Evolutionary conservation across 2,113 vertebrate genomes (phyloP), one percentile per base, ranked within the genome.

Genomic region (Seriola aureovittata): DNA sequence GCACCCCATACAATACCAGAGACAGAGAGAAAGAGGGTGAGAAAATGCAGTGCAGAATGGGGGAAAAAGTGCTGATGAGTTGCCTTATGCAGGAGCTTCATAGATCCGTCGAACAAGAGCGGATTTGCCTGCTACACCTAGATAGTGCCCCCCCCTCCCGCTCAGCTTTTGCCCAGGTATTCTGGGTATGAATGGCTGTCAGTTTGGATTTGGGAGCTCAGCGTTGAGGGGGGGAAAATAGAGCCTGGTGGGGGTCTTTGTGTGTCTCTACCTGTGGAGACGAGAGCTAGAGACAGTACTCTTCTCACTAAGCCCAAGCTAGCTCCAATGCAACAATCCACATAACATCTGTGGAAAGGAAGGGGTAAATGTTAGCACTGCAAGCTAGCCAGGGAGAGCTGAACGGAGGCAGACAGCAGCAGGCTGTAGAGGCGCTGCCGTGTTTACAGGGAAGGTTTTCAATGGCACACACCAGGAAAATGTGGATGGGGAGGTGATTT

Each of bases 121-220:
- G 92, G 91, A 95, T 93, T 94, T 94, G 94, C 94, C 93, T 95
- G 94, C 93, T 93, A 89, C 89, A 93, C 92, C 93, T 92, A 95
- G 94, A 95, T 94, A 93, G 94, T 93, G 91, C 67, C 40, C 40
- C 71, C 86, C 82, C 89, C 85, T 80, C 89, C 82, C 76, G 75
- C 86, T 71, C 85, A 91, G 88, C 85, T 89, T 90, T 93, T 71
- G 87, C 89, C 89, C 95, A 96, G 95, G 95, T 95, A 95, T 94
- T 93, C 93, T 93, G 91, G 90, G 89, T 84, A 91, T 94, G 92
- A 96, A 96, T 93, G 94, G 90, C 92, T 95, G 94, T 94, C 95
- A 94, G 90, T 95, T 94, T 95, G 91, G 93, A 95, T 95, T 95
- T 95, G 87, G 85, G 89, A 91, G 94, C 91, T 93, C 91, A 88